Percentiles rank a stretch among this genome's conserved stretches.
Conservation (phyloP, 1,140 invertebrate species). For the Triops longicaudatus region DNA sequence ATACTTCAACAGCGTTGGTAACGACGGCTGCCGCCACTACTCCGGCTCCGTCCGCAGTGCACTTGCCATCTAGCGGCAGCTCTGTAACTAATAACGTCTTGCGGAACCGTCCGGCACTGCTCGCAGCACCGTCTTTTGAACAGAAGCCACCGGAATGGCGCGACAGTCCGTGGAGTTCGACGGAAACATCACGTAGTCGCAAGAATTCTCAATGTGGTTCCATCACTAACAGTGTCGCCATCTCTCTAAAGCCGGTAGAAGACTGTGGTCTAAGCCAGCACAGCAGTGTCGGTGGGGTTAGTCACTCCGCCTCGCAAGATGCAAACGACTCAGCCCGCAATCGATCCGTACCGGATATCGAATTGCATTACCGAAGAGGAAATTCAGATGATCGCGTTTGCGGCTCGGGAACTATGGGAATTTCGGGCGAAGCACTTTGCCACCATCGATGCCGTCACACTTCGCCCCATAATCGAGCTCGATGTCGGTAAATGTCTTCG, state of each 20-base stretch:
- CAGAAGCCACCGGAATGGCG: slow-evolving; percentile 21
- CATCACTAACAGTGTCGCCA: slow-evolving; percentile 25
- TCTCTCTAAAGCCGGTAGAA: background rate
- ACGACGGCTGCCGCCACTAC: background rate
- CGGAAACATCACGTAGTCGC: slow-evolving; percentile 27
- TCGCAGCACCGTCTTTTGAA: slow-evolving; percentile 26
- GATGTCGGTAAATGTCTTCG: slow-evolving; percentile 30
- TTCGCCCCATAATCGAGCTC: slow-evolving; percentile 27
- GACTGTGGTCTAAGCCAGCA: slow-evolving; percentile 19
- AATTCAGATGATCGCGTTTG: slow-evolving; percentile 30
- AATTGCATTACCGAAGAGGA: slow-evolving; percentile 62
- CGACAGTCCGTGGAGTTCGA: slow-evolving; percentile 26
- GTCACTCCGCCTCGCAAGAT: slow-evolving; percentile 4
- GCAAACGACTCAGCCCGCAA: slow-evolving; percentile 19
- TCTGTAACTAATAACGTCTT: background rate
- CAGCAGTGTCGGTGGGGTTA: slow-evolving; percentile 20
- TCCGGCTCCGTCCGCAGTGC: background rate
- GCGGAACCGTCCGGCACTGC: slow-evolving; percentile 10
- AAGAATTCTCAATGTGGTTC: slow-evolving; percentile 26
- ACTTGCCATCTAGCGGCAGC: background rate
- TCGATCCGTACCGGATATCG: slow-evolving; percentile 77
- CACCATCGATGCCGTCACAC: background rate
- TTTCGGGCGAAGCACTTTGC: slow-evolving; percentile 22
- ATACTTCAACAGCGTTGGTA: background rate
- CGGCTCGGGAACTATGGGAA: background rate